Evolutionary conservation across 1,140 invertebrate species (phyloP), one percentile per base, ranked within the genome.

Genomic region (Bombus pascuorum): DNA sequence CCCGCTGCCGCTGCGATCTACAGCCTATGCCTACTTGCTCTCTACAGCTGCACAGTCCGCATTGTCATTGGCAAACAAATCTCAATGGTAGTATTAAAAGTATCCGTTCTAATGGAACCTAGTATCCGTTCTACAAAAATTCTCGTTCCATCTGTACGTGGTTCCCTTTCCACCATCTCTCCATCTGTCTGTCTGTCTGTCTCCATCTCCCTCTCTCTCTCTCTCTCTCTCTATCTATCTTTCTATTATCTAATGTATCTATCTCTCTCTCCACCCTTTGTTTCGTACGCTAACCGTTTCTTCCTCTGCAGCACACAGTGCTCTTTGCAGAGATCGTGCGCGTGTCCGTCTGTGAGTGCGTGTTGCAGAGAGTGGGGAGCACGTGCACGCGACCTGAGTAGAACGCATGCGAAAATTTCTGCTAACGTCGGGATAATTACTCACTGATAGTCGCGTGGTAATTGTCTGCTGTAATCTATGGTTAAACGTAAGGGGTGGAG

Each of bases 21-120:
- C 76, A 28, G 68, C 42, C 53, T 59, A 73, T 66, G 57, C 68
- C 74, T 77, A 62, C 39, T 66, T 75, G 57, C 70, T 78, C 85
- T 82, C 87, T 80, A 74, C 76, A 76, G 71, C 53, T 85, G 86
- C 87, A 79, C 87, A 89, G 89, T 93, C 88, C 91, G 91, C 93
- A 93, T 94, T 94, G 92, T 93, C 92, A 94, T 93, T 91, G 91
- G 93, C 93, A 94, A 94, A 93, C 93, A 94, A 93, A 93, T 94
- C 92, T 93, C 92, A 93, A 94, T 93, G 92, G 92, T 87, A 88
- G 93, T 93, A 94, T 93, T 93, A 93, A 93, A 92, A 92, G 87
- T 92, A 93, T 93, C 92, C 92, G 91, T 86, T 93, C 91, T 94
- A 93, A 94, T 94, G 90, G 92, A 92, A 93, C 81, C 83, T 87